Evolutionary conservation across 2,113 vertebrate genomes (phyloP).

Genomic region (Tursiops truncatus): DNA sequence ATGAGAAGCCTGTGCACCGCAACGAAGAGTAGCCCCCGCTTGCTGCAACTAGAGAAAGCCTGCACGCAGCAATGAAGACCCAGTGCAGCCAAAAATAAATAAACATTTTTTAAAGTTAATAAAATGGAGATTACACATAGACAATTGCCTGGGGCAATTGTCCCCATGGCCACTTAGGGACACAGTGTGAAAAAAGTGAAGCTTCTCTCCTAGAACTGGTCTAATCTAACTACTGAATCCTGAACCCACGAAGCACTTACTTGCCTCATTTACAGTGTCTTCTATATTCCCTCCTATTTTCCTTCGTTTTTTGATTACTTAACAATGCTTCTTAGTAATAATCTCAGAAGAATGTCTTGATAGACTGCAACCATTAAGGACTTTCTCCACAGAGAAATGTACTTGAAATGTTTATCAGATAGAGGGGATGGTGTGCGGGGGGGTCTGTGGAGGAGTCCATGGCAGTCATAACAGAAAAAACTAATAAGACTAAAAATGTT

Average conservation of each 20-base stretch:
- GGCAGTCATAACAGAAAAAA: neutral
- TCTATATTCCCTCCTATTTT: neutral
- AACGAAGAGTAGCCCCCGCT: too few species aligned
- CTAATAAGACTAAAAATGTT: constrained; percentile 7
- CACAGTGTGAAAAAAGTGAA: neutral
- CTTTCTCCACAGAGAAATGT: neutral
- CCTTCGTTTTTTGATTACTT: neutral
- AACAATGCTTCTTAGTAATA: constrained; percentile 10
- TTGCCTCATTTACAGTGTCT: neutral
- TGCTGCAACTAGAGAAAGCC: too few species aligned
- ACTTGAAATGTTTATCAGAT: constrained; percentile 17
- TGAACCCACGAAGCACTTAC: neutral
- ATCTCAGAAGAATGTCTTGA: constrained; percentile 6
- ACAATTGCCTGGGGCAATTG: neutral
- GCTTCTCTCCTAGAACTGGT: neutral
- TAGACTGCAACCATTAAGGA: neutral
- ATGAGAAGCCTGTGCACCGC: too few species aligned
- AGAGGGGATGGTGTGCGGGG: rapidly evolving
- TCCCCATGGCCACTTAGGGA: neutral
- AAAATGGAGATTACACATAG: neutral
- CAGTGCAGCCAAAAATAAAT: too few species aligned
- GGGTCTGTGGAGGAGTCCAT: neutral
- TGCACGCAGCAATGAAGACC: rapidly evolving
- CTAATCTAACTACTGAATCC: neutral
- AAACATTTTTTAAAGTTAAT: neutral